Evolutionary conservation across 2,113 vertebrate genomes (phyloP).

Genomic region (Etheostoma spectabile): DNA sequence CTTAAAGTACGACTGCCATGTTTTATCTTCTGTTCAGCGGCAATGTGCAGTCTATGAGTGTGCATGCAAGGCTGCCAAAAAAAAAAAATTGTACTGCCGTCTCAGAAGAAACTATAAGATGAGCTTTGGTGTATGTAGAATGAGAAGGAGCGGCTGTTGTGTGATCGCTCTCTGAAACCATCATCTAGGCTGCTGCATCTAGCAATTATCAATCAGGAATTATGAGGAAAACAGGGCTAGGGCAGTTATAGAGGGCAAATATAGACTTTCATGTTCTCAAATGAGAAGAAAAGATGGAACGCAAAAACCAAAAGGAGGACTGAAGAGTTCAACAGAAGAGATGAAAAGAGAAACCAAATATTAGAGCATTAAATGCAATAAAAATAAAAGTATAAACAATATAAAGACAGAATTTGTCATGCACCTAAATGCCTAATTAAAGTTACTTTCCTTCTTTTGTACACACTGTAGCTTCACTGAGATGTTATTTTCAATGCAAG

Average conservation of each 20-base stretch:
- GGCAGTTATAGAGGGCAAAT: conserved; percentile 21
- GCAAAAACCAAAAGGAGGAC: background rate
- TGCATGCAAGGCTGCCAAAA: conserved; percentile 18
- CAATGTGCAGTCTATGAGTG: background rate
- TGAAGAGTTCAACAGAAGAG: background rate
- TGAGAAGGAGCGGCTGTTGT: conserved; percentile 49
- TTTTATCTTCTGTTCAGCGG: conserved; percentile 26
- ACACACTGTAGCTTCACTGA: conserved; percentile 1
- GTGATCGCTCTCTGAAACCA: conserved; percentile 51
- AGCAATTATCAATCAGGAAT: conserved; percentile 60
- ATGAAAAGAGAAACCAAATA: conserved; percentile 8
- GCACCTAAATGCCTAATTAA: background rate
- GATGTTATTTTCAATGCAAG: conserved; percentile 29
- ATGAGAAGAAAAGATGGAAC: background rate
- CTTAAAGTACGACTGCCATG: conserved; percentile 13
- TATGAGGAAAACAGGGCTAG: background rate
- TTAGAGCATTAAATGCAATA: background rate
- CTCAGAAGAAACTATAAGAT: conserved; percentile 34
- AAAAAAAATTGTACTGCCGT: conserved; percentile 15
- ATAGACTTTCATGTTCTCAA: conserved; percentile 4
- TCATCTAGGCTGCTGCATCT: conserved; percentile 38
- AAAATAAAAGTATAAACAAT: background rate
- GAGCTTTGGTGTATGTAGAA: conserved; percentile 51
- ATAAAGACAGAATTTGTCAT: background rate
- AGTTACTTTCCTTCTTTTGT: conserved; percentile 1